Evolutionary conservation across 2,113 vertebrate species (phyloP), one percentile per base, ranked within the genome.

Genomic region (Mus musculus): DNA sequence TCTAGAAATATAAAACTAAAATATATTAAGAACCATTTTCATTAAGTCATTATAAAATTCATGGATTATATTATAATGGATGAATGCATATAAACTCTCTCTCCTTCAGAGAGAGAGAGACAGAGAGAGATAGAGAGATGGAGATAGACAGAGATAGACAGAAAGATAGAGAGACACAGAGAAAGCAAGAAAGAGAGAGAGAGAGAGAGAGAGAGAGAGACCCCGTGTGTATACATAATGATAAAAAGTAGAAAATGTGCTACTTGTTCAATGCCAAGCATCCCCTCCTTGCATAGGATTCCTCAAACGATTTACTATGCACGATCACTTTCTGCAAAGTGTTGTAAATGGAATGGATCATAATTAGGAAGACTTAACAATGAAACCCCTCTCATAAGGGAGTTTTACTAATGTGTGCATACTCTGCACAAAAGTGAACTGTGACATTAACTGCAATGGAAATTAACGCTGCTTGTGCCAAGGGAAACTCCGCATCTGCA

Each of bases 331-430:
- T 71, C 80, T 86, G 16, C 28, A 86, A 81, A 73, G 52, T 39
- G 24, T 49, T 65, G 56, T 36, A 39, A 86, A 69, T 59, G 24
- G 56, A 16, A 56, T 78, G 4, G 4, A 61, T 95, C 72, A 78
- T 19, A 87, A 78, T 87, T 95, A 71, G 17, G 7, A 59, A 91
- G 39, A 71, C 36, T 90, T 71, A 91, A 65, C 73, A 91, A 78
- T 71, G 7, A 91, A 86, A 14, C 20, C 28, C 33, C 33, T 5
- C 28, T 95, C 33, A 61, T 71, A 78, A 49, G 39, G 73, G 30
- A 77, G 54, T 71, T 71, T 69, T 87, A 49, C 81, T 30, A 91
- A 78, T 71, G 52, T 39, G 33, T 91, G 52, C 84, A 56, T 71
- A 59, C 36, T 61, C 63, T 87, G 73, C 22, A 59, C 14, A 78